Conservation (phyloP, 2,113 vertebrate genomes). For the Ailurus styani region DNA sequence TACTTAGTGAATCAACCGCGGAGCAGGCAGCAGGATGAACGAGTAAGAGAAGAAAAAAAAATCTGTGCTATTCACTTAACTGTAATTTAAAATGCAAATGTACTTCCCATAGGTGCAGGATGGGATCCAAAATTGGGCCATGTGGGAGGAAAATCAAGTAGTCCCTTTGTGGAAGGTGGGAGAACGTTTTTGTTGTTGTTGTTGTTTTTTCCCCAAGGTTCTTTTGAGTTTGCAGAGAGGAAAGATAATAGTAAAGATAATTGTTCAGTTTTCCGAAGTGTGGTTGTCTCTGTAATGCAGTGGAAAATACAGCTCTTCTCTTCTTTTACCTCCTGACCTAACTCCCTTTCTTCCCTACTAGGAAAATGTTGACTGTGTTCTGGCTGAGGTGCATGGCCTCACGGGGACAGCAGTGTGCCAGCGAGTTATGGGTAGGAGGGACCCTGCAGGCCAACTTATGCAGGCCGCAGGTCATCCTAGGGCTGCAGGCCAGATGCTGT, state of each 20-base stretch:
- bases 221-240: neutral
- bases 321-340: slow-evolving; percentile 47
- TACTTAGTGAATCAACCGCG: neutral
- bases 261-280: slow-evolving; percentile 4
- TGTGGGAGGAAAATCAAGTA: neutral
- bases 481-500: neutral
- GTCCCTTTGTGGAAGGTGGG: neutral
- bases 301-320: slow-evolving; percentile 53
- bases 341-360: slow-evolving; percentile 59
- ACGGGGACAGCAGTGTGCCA: neutral
- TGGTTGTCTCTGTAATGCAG: neutral
- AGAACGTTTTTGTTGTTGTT: neutral
- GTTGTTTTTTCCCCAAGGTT: neutral
- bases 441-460: neutral
- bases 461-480: slow-evolving; percentile 46
- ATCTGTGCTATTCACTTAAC: neutral
- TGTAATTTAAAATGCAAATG: neutral
- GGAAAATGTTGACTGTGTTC: slow-evolving; percentile 63
- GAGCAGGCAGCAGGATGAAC: neutral
- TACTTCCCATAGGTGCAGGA: neutral
- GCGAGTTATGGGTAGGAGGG: slow-evolving; percentile 26
- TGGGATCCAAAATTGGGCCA: neutral
- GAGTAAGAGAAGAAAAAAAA: neutral
- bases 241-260: neutral
- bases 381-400: slow-evolving; percentile 9